Percentiles rank a stretch among this genome's conserved stretches.
Conservation (phyloP, 2,888 invertebrate species). For the Melangyna quadrimaculata region DNA sequence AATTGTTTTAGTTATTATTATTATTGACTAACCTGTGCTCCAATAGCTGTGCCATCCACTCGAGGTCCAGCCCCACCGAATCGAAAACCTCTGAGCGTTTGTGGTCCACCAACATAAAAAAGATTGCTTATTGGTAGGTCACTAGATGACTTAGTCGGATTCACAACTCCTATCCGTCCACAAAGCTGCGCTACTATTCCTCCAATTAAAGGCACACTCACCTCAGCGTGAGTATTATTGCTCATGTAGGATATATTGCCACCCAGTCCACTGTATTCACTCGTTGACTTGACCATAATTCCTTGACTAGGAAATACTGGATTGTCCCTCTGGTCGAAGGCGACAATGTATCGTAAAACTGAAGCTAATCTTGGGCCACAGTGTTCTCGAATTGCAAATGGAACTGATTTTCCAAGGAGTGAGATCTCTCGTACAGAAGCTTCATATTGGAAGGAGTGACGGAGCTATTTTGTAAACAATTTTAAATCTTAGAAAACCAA, state of each 20-base stretch:
- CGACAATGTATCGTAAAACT: conserved; percentile 89
- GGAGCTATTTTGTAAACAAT: conserved; percentile 82
- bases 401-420: conserved; percentile 86
- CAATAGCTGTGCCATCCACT: conserved; percentile 88
- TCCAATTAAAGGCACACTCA: conserved; percentile 85
- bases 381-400: conserved; percentile 92
- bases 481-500: not conserved
- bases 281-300: conserved; percentile 86
- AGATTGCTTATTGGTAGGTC: conserved; percentile 78
- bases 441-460: conserved; percentile 94
- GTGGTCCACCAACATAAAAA: conserved; percentile 88
- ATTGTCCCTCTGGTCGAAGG: conserved; percentile 90
- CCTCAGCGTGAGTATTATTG: conserved; percentile 88
- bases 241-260: conserved; percentile 95
- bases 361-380: conserved; percentile 94
- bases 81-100: conserved; percentile 93
- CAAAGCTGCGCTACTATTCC: conserved; percentile 80
- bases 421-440: conserved; percentile 90
- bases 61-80: conserved; percentile 94
- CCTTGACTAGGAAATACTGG: conserved; percentile 90
- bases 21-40: conserved; percentile 82
- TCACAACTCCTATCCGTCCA: conserved; percentile 78
- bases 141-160: conserved; percentile 76
- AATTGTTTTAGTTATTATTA: not conserved
- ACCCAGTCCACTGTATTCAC: conserved; percentile 93